Evolutionary conservation across 37 sponge, comb jelly and placozoan species (phyloP), one percentile per base, ranked within the genome.

Genomic region (Halichondria panicea): DNA sequence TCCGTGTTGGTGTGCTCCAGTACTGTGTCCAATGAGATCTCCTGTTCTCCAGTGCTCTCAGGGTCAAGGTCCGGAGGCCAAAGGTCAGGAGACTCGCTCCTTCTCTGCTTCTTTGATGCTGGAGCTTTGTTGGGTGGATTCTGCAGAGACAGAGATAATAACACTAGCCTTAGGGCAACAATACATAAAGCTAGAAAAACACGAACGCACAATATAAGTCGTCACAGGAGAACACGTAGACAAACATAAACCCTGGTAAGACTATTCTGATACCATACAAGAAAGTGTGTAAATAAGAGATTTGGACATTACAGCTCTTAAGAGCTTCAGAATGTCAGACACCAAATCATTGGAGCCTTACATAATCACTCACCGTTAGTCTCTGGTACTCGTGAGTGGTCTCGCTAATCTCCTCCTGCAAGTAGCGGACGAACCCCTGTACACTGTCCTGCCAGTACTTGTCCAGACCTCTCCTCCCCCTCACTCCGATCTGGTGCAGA

Each of bases 401-500:
- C 31, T 79, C 48, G 1, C 35, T 61, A 0, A 61, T 70, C 43
- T 43, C 57, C 19, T 44, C 33, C 28, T 79, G 58, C 28, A 79
- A 59, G 21, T 31, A 8, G n/a, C 60, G 24, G n/a, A 39, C 48
- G 42, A 44, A 38, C 1, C 43, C 61, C 37, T 58, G 19, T 2
- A 79, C 70, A 22, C n/a, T 22, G 5, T 1, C 19, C 80, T 69
- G n/a, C 89, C 89, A 88, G 68, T 71, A 82, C 52, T 57, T 35
- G 65, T 82, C 72, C 42, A 88, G 68, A 25, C 36, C 78, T 0
- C n/a, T 50, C 77, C 41, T 81, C 12, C 89, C 89, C 1, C 39
- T 58, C 43, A 82, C 28, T 1, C 72, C 79, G 57, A 54, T 58
- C 66, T 78, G 70, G 41, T 70, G 43, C 34, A 88, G 74, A 31